A percentile compares a stretch with the other conserved stretches of the same genome.
These are phyloP conservation scores for Drosophila ironensis DNA, from an alignment of 1,140 invertebrate species.

Conservation along the genomic window DNA sequence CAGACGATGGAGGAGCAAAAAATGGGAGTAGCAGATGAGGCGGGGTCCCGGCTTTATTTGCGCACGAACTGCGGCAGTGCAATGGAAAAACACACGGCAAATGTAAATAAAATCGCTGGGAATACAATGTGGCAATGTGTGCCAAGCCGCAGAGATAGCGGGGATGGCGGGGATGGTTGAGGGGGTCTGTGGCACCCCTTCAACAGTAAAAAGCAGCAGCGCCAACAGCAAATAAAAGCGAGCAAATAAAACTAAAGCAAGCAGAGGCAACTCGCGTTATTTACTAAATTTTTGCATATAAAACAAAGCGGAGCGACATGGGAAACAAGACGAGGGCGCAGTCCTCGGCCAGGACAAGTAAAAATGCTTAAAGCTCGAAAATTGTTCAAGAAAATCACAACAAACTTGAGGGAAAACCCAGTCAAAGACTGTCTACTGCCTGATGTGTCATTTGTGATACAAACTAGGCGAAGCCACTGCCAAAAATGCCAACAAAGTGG, in stretches of 20 bases:
- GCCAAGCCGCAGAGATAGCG: conserved; percentile 36
- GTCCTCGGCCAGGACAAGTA: conserved; percentile 17
- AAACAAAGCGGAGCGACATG: conserved; percentile 35
- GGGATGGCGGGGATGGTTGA: neutral
- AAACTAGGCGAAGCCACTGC: too few species aligned
- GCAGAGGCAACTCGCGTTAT: conserved; percentile 64
- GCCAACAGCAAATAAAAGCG: conserved; percentile 66
- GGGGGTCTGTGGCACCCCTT: conserved; percentile 10
- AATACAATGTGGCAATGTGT: conserved; percentile 48
- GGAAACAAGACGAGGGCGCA: conserved; percentile 8
- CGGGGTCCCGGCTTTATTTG: conserved; percentile 33
- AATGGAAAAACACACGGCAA: conserved; percentile 68
- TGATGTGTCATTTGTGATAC: too few species aligned
- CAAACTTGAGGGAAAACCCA: too few species aligned
- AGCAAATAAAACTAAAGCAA: conserved; percentile 76
- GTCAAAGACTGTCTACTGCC: too few species aligned
- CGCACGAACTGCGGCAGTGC: conserved; percentile 69
- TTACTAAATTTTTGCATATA: conserved; percentile 76
- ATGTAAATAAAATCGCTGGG: conserved; percentile 69
- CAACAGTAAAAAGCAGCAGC: conserved; percentile 67
- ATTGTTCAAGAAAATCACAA: neutral
- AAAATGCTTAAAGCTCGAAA: conserved; percentile 12
- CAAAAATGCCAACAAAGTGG: too few species aligned
- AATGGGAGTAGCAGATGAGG: conserved; percentile 14
- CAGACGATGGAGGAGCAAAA: neutral